Base-by-base conservation (phyloP, 2,888 invertebrate genomes). In the Noctua comes region DNA sequence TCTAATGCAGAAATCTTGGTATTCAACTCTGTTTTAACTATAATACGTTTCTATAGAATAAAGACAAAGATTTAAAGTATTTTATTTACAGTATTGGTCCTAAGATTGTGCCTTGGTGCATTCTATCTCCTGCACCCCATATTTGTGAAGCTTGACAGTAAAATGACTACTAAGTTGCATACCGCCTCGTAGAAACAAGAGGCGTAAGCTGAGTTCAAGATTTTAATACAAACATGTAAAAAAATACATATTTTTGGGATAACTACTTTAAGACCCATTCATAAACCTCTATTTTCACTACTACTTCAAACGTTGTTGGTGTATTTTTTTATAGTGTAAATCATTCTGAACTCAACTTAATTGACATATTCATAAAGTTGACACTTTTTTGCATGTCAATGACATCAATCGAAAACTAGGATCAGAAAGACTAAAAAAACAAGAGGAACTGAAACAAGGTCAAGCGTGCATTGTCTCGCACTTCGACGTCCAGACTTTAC, bases 371-470 rank as follows among this genome's bases (percentile, higher is more conserved):
- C 18, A 1, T 31, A 62, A 18, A 62, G 18, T 31, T 18, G 27
- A 62, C 1, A 16, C 18, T 2, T 18, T 2, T 62, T 62, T 18
- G 18, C 62, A 18, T 18, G 8, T 31, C 31, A 31, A 62, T 31
- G 10, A 31, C 3, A 8, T 62, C 18, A 62, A 62, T n/a, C n/a
- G 7, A 4, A n/a, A 43, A 66, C 8, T 40, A n/a, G 1, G 16
- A 43, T 43, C 8, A 18, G n/a, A 43, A 66, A 62, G 10, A 21
- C 10, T 31, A 21, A 1, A n/a, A n/a, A 18, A 77, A 76, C 46
- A 79, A 73, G 59, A 64, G 65, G 59, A 66, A 73, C 80, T 54
- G 27, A 75, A 83, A 80, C 76, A 80, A 68, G 80, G 80, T 83
- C 85, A 75, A 77, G 70, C 62, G 16, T 24, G 65, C 43, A 77